Base-by-base conservation (phyloP, 2,797 vertebrate species). In the Clarias laeviceps region DNA sequence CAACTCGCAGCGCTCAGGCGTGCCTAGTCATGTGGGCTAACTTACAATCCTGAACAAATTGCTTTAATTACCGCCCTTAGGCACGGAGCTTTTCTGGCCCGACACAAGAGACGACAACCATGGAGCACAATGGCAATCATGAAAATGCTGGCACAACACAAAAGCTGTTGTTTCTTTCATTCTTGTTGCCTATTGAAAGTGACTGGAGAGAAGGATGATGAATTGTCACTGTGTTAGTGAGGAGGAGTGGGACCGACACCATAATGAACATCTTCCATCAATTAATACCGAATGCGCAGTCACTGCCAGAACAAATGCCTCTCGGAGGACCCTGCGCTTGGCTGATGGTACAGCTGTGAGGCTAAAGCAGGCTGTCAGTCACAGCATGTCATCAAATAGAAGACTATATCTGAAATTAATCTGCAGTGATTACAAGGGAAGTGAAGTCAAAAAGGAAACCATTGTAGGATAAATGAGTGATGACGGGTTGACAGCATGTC, bases 261-360 rank as follows among this genome's bases (percentile, higher is more conserved):
- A 83, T 82, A 85, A 89, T 86, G 69, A 88, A 88, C 82, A 83
- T 83, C 86, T 56, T 83, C 69, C 50, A 40, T 70, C 70, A 22
- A 78, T 89, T 82, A 78, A 85, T 77, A 69, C 22, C 15, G 18
- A 82, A 70, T 34, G 22, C n/a, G 74, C 79, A 12, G 32, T 82
- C 73, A 50, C 54, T 5, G 69, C 14, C 40, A 78, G 72, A 69
- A 82, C 54, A 77, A 66, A 59, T 1, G 22, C 24, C 83, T 79
- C 73, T 87, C 76, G 20, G 40, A 56, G 45, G 76, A 54, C 85
- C 65, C 70, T n/a, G 57, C 15, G 27, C 34, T 77, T 9, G 62
- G 84, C 14, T 80, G n/a, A 80, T 6, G 18, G 40, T 66, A 54
- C 64, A 79, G 82, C 29, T n/a, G 32, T 14, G 32, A 66, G 64